These are phyloP conservation scores for Caenorhabditis inopinata DNA, from an alignment of 1,140 invertebrate genomes.

Conservation along the genomic window DNA sequence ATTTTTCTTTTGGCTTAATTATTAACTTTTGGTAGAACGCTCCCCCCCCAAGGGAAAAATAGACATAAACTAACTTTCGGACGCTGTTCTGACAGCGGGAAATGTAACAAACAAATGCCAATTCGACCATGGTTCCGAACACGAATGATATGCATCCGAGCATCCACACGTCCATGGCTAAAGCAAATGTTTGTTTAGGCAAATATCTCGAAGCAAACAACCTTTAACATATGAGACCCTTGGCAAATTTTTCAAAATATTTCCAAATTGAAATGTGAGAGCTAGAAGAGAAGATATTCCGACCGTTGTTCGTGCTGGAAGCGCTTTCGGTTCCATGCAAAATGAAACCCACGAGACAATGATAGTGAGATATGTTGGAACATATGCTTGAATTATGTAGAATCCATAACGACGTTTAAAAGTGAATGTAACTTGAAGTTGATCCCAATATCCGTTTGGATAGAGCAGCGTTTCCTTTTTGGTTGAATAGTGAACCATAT, in stretches of 20 bases:
- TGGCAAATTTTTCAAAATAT: constrained; percentile 64
- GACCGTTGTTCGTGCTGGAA: constrained; percentile 63
- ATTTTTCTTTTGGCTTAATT: too few relatives aligned
- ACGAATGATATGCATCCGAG: constrained; percentile 65
- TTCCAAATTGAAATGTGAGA: constrained; percentile 62
- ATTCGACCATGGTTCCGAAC: constrained; percentile 64
- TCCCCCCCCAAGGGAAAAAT: not conserved
- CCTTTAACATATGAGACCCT: constrained; percentile 63
- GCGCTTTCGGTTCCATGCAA: constrained; percentile 66
- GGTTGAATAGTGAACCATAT: constrained; percentile 62
- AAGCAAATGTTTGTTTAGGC: not conserved
- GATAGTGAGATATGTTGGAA: constrained; percentile 62
- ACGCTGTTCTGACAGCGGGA: constrained; percentile 54
- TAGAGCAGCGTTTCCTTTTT: constrained; percentile 49
- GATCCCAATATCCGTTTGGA: constrained; percentile 61
- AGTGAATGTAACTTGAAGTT: constrained; percentile 57
- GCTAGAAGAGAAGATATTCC: constrained; percentile 62
- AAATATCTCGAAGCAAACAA: not conserved
- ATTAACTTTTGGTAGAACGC: too few relatives aligned
- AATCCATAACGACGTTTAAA: constrained; percentile 66
- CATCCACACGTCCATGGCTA: constrained; percentile 66
- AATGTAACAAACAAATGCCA: constrained; percentile 65
- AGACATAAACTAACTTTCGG: constrained; percentile 7
- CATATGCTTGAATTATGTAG: constrained; percentile 65
- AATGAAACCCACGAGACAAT: constrained; percentile 64